These are phyloP conservation scores for Uromys caudimaculatus DNA, from an alignment of 2,797 vertebrate species.

Conservation along the genomic window DNA sequence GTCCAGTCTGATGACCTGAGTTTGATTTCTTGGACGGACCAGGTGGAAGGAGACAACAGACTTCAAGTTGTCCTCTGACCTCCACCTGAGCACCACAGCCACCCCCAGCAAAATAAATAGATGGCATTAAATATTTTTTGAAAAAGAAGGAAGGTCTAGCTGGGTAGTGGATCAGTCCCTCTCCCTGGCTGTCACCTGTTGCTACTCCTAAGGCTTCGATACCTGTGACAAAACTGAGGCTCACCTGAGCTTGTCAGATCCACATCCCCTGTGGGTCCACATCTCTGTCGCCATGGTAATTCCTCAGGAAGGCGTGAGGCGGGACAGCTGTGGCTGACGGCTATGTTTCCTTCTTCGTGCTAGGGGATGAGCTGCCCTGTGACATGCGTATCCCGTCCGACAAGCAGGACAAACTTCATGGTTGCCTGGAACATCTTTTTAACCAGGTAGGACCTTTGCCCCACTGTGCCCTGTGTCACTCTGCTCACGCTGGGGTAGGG, in stretches of 20 bases:
- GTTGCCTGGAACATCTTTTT: conserved; percentile 98
- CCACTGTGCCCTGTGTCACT: background rate
- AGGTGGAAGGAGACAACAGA: background rate
- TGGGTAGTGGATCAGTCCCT: too few relatives aligned
- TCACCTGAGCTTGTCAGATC: background rate
- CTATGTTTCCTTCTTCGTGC: background rate
- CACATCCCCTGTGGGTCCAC: background rate
- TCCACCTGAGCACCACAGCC: background rate
- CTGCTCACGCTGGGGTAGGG: background rate
- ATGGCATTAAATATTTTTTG: background rate
- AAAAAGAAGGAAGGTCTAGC: background rate
- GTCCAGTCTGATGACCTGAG: background rate
- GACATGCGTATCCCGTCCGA: conserved; percentile 98
- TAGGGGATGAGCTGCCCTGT: conserved; percentile 97
- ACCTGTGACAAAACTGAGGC: background rate
- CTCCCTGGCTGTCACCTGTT: background rate
- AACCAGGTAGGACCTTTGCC: conserved; percentile 92
- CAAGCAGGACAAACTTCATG: conserved; percentile 99
- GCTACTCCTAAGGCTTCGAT: background rate
- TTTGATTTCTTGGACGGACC: background rate
- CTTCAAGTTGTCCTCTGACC: background rate
- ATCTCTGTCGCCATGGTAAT: fast-evolving
- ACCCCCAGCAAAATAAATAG: background rate
- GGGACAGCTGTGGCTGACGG: background rate
- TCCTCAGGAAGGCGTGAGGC: background rate